Conservation (phyloP, 2,888 invertebrate genomes). For the Heliconius aoede region DNA sequence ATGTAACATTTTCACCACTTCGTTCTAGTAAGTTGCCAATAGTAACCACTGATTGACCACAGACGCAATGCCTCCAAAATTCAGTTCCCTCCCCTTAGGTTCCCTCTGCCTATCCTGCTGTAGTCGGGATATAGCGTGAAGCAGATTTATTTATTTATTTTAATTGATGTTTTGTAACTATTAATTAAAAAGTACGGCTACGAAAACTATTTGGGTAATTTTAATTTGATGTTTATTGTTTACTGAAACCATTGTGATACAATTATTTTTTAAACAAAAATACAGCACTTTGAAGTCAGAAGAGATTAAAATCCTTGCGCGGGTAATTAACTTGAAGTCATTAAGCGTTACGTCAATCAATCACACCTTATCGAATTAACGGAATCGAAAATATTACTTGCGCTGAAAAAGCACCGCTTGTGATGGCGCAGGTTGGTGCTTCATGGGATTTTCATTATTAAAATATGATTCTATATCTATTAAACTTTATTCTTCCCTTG, state of each 20-base stretch:
- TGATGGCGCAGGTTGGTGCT: not conserved
- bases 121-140: too few relatives aligned
- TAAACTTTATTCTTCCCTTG: too few relatives aligned
- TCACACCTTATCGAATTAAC: constrained; percentile 29
- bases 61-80: too few relatives aligned
- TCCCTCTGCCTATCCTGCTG: too few relatives aligned
- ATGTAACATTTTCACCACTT: too few relatives aligned
- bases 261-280: constrained; percentile 4
- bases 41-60: too few relatives aligned
- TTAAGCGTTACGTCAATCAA: constrained; percentile 31
- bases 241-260: not conserved
- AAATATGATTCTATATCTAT: not conserved
- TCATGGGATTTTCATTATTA: not conserved
- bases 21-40: too few relatives aligned
- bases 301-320: not conserved
- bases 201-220: not conserved
- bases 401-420: not conserved
- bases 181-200: not conserved
- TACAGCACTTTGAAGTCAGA: too few relatives aligned
- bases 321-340: constrained; percentile 25
- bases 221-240: not conserved
- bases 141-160: too few relatives aligned
- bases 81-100: too few relatives aligned
- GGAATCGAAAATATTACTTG: constrained; percentile 15
- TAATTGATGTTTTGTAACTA: not conserved